Evolutionary conservation across 2,888 invertebrate species (phyloP).

Genomic region (Nysson spinosus): DNA sequence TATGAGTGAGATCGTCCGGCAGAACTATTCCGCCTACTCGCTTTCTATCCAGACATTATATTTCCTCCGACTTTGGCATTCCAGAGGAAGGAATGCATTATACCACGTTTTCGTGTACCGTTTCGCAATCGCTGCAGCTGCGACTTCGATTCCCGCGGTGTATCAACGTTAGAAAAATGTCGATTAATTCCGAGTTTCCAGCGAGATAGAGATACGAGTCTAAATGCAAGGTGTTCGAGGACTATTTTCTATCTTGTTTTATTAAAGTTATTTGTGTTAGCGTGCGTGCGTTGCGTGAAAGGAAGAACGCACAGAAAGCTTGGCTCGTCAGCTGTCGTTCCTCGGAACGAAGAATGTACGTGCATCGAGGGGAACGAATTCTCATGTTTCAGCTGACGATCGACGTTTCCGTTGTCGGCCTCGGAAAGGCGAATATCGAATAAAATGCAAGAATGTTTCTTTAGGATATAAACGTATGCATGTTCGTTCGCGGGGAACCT

Average conservation of each 20-base stretch:
- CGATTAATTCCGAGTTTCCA: too few species aligned
- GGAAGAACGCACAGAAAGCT: slow-evolving; percentile 17
- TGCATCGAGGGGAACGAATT: slow-evolving; percentile 55
- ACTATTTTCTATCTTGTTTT: too few species aligned
- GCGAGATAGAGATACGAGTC: too few species aligned
- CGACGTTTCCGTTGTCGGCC: slow-evolving; percentile 43
- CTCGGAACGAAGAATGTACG: slow-evolving; percentile 47
- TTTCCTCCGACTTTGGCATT: slow-evolving; percentile 34
- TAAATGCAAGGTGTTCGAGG: too few species aligned
- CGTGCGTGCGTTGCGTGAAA: slow-evolving; percentile 26
- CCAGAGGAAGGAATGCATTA: slow-evolving; percentile 38
- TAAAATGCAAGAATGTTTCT: too few species aligned
- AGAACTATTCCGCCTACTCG: slow-evolving; percentile 23
- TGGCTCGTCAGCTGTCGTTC: slow-evolving; percentile 48
- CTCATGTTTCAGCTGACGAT: slow-evolving; percentile 55
- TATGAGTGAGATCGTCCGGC: slow-evolving; percentile 28
- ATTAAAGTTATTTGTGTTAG: too few species aligned
- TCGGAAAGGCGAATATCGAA: slow-evolving; percentile 20
- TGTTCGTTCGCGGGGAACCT: too few species aligned
- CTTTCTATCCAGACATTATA: slow-evolving; percentile 19
- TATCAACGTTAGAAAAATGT: too few species aligned
- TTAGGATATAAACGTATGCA: too few species aligned
- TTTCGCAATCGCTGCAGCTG: slow-evolving; percentile 39
- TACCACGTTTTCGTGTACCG: slow-evolving; percentile 35
- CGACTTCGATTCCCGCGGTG: slow-evolving; percentile 32